Conservation (phyloP, 2,797 vertebrate species). For the Neosilurus mollespiculum region DNA sequence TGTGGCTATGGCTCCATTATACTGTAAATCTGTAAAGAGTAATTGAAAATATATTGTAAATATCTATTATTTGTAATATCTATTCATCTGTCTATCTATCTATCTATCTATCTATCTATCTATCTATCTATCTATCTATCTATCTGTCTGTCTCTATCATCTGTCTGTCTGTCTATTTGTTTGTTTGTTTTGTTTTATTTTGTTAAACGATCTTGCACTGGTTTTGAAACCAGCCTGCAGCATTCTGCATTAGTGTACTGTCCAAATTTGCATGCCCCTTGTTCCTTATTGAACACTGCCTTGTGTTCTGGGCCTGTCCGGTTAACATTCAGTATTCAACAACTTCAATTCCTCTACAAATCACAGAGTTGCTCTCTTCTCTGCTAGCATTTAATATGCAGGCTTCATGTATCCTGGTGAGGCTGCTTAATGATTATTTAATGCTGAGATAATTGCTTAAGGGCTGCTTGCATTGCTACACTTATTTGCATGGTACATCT, state of each 20-base stretch:
- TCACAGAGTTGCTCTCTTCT: slow-evolving; percentile 43
- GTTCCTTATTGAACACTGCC: slow-evolving; percentile 40
- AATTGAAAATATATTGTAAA: no score
- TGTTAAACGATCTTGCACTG: background rate
- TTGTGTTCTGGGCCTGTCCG: slow-evolving; percentile 39
- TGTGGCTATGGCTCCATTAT: background rate
- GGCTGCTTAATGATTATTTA: slow-evolving; percentile 62
- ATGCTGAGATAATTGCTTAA: slow-evolving; percentile 61
- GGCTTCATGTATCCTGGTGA: slow-evolving; percentile 50
- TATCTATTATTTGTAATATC: no score
- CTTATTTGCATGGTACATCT: slow-evolving; percentile 56
- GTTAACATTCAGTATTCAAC: slow-evolving; percentile 46
- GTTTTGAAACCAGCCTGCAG: background rate
- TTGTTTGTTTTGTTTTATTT: background rate
- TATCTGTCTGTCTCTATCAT: no score
- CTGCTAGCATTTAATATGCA: slow-evolving; percentile 54
- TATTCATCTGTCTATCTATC: no score
- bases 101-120: no score
- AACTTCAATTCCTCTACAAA: slow-evolving; percentile 53
- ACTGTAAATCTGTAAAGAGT: background rate
- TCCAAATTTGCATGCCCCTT: slow-evolving; percentile 4
- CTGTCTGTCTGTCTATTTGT: background rate
- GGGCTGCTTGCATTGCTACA: slow-evolving; percentile 55
- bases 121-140: no score
- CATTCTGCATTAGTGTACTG: slow-evolving; percentile 12